Conservation (phyloP, 2,888 invertebrate genomes). For the Pristionchus mayeri region DNA sequence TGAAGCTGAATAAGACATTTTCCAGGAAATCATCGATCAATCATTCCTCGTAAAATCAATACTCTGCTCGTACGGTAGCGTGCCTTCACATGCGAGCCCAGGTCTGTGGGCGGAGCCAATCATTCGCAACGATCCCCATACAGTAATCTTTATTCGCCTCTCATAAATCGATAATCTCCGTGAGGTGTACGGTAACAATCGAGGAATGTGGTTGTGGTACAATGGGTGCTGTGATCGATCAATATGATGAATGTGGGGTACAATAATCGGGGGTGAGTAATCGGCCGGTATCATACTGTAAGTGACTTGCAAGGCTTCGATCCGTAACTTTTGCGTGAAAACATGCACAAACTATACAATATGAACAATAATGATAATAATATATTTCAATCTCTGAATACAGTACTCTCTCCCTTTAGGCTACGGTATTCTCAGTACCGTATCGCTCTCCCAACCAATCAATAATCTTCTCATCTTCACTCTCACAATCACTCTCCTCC, state of each 20-base stretch:
- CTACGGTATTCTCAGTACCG: conserved; percentile 16
- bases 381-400: neutral
- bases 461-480: conserved; percentile 34
- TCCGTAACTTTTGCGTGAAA: neutral
- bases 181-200: conserved; percentile 29
- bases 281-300: conserved; percentile 3
- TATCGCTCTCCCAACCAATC: conserved; percentile 30
- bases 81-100: conserved; percentile 18
- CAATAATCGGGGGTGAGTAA: no score
- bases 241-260: no score
- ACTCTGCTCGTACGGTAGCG: neutral
- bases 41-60: neutral
- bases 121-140: neutral
- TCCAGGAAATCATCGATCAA: neutral
- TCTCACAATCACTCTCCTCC: conserved; percentile 17
- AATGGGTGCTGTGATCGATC: conserved; percentile 15
- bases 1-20: neutral
- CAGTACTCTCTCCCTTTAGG: neutral
- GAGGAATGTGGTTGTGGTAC: conserved; percentile 9
- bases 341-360: conserved; percentile 34
- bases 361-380: conserved; percentile 24
- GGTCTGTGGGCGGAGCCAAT: neutral
- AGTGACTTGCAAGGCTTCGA: conserved; percentile 18
- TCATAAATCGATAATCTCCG: conserved; percentile 30
- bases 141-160: conserved; percentile 41